A percentile compares a stretch with the other conserved stretches of the same genome.
Evolutionary conservation across 2,797 vertebrate species (phyloP).

Genomic region (Chrosomus eos): DNA sequence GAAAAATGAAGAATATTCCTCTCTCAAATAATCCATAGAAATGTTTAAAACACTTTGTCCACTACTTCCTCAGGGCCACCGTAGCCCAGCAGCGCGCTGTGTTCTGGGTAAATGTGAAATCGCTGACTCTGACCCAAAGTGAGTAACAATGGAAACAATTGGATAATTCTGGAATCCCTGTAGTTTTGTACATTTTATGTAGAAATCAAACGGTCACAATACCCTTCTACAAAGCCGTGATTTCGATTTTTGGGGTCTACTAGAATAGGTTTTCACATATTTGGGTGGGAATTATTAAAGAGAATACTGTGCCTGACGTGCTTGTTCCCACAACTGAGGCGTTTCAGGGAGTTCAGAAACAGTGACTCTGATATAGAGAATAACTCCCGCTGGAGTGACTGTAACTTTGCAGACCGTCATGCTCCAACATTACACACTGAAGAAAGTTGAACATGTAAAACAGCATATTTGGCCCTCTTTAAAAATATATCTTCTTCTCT

Average conservation of each 20-base stretch:
- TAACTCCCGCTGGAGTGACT: background rate
- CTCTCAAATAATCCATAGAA: background rate
- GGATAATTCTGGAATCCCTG: background rate
- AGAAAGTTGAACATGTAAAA: background rate
- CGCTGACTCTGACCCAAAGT: conserved; percentile 67
- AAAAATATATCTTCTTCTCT: background rate
- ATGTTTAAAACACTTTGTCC: conserved; percentile 27
- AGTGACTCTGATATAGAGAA: background rate
- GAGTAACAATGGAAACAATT: background rate
- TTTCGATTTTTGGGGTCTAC: no score
- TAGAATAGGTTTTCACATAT: no score
- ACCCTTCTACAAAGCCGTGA: no score
- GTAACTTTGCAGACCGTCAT: background rate
- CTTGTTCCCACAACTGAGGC: background rate
- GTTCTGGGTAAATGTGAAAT: conserved; percentile 75
- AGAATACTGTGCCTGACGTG: no score
- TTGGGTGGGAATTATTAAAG: background rate
- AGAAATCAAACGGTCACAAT: background rate
- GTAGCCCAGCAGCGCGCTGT: conserved; percentile 67
- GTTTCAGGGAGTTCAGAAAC: background rate
- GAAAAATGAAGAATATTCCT: background rate
- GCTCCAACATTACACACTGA: background rate
- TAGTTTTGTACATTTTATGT: background rate
- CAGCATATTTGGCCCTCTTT: background rate
- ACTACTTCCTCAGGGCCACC: conserved; percentile 65